phyloP scores from a whole-genome alignment of 2,797 vertebrate species.

The Pangasius djambal region DNA sequence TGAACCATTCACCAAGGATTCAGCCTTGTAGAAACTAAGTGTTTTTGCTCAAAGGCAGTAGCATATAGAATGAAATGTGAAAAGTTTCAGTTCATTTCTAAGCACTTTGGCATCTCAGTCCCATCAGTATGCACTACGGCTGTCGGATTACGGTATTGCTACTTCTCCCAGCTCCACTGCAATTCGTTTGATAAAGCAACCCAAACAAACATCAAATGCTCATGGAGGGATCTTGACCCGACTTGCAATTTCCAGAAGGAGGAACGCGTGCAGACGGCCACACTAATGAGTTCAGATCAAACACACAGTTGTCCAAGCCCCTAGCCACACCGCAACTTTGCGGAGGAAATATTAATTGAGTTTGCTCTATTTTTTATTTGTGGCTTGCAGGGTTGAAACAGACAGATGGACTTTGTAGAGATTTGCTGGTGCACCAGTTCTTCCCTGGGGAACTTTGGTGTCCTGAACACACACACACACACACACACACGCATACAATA shows the following conservation, averaged over 20 bases:
- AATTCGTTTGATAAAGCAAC: background rate
- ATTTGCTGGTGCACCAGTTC: conserved; percentile 15
- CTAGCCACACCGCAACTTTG: background rate
- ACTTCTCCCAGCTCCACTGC: background rate
- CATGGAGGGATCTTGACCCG: background rate
- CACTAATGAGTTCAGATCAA: conserved; percentile 35
- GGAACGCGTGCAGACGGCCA: background rate
- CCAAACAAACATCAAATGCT: conserved; percentile 26
- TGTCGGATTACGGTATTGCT: background rate
- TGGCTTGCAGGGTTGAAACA: background rate
- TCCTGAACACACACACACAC: conserved; percentile 16
- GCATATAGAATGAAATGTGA: background rate
- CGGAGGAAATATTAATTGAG: background rate
- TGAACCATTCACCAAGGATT: background rate
- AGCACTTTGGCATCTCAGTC: background rate
- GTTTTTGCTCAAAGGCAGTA: background rate
- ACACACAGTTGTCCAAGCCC: conserved; percentile 1
- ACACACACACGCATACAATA: background rate
- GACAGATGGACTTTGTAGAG: background rate
- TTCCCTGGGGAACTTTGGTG: conserved; percentile 5
- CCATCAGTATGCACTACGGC: conserved; percentile 18
- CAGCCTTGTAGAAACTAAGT: background rate
- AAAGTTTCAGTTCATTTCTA: background rate
- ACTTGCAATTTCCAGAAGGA: background rate
- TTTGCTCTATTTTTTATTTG: background rate